phyloP scores from a whole-genome alignment of 2,113 vertebrate genomes.

The Tachysurus fulvidraco region DNA sequence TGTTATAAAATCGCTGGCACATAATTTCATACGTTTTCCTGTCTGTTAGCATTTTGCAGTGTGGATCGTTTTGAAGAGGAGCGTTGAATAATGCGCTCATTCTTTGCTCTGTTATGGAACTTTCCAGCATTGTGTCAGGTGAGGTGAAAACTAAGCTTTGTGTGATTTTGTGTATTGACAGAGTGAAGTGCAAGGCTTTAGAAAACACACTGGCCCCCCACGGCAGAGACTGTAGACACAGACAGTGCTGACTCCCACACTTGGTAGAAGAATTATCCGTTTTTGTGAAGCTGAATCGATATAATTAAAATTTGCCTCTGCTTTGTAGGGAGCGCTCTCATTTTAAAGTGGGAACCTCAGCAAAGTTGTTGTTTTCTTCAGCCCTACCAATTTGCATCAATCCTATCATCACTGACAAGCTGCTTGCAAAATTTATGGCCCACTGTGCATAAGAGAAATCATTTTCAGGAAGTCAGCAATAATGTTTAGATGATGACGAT shows the following conservation, averaged over 20 bases:
- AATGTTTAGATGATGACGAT: slow-evolving; percentile 76
- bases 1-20: slow-evolving; percentile 61
- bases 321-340: slow-evolving; percentile 69
- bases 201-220: slow-evolving; percentile 71
- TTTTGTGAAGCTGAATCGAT: slow-evolving; percentile 80
- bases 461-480: slow-evolving; percentile 77
- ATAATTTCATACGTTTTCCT: slow-evolving; percentile 61
- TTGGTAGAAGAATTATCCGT: slow-evolving; percentile 74
- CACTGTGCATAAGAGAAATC: slow-evolving; percentile 78
- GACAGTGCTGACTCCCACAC: slow-evolving; percentile 74
- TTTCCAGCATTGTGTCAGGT: slow-evolving; percentile 72
- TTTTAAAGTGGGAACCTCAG: slow-evolving; percentile 80
- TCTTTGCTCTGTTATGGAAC: slow-evolving; percentile 65
- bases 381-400: slow-evolving; percentile 75
- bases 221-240: slow-evolving; percentile 72
- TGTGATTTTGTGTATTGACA: slow-evolving; percentile 68
- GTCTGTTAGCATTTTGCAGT: slow-evolving; percentile 68
- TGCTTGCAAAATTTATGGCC: slow-evolving; percentile 75
- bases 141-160: slow-evolving; percentile 70
- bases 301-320: slow-evolving; percentile 77
- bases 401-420: slow-evolving; percentile 79
- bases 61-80: slow-evolving; percentile 70
- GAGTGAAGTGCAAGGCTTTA: slow-evolving; percentile 65
- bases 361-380: slow-evolving; percentile 77
- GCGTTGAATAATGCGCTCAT: slow-evolving; percentile 68